Conservation (phyloP, 92 coral and sea anemone genomes). For the Parazoanthus darwini region DNA sequence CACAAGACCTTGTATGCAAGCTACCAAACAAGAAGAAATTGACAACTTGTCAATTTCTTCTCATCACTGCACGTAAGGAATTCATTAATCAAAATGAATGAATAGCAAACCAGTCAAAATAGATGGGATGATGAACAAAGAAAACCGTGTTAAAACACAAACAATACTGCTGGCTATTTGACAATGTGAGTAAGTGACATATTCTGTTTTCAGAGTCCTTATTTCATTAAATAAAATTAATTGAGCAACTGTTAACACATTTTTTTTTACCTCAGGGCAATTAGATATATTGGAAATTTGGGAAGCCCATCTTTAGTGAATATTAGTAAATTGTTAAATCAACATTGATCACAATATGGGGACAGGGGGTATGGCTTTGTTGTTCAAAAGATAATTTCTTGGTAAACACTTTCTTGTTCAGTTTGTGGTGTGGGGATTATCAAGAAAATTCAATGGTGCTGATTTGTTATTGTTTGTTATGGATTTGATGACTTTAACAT, state of each 20-base stretch:
- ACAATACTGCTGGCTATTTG: neutral
- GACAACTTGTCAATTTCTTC: slow-evolving; percentile 28
- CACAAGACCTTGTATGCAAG: slow-evolving; percentile 10
- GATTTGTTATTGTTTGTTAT: neutral
- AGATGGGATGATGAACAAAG: neutral
- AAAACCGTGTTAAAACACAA: neutral
- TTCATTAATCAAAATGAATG: slow-evolving; percentile 9
- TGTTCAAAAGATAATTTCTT: neutral
- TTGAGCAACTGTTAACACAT: neutral
- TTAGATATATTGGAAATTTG: neutral
- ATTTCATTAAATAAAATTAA: slow-evolving; percentile 24
- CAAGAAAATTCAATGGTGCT: neutral
- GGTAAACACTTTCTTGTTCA: neutral
- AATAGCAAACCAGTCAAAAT: neutral
- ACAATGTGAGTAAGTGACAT: slow-evolving; percentile 5
- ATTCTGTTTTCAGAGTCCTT: neutral
- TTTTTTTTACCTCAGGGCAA: neutral
- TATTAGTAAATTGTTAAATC: neutral
- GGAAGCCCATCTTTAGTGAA: neutral
- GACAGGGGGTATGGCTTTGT: neutral
- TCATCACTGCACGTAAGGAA: slow-evolving; percentile 2
- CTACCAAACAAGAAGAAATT: neutral
- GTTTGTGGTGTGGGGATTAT: neutral
- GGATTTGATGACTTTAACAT: neutral
- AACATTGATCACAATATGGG: neutral